Base-by-base conservation (phyloP, 2,797 vertebrate species). In the Serranus cabrilla region DNA sequence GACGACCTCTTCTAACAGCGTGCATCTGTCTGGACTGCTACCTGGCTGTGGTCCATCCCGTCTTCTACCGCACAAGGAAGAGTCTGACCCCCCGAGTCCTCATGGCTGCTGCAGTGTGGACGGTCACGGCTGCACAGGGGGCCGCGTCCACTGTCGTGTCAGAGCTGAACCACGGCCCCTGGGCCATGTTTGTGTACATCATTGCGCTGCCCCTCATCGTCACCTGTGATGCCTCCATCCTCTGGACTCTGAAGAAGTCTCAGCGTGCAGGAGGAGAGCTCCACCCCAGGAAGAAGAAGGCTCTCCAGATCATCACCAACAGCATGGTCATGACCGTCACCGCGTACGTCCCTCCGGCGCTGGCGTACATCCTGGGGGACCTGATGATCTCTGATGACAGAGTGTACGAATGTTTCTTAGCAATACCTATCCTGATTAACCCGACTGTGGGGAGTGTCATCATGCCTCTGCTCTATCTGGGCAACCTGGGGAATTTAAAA, bases 241-340 rank as follows among this genome's bases (percentile, higher is more conserved):
- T 93, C 47, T 70, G 39, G 68, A 70, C 65, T 0, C 65, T 91
- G 60, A 88, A 55, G 55, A 91, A 63, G 45, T 72, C 81, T 17
- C 45, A 56, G 42, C 49, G 2, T 11, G 72, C 72, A 2, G 70
- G 78, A 4, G 67, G 71, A 46, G 55, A 47, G 10, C 56, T 91
- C 20, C 87, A 93, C 74, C 90, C 84, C 10, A 88, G 25, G 57
- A 94, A 90, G 73, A 89, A 81, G 69, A 88, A 67, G 80, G 90
- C 91, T 18, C 76, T 89, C 3, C 79, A 84, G 70, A 81, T 84
- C 80, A 90, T 91, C 64, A 70, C 74, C 34, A 86, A 80, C 65
- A 92, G 86, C 69, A 85, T 92, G 55, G 37, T 90, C 45, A 74
- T 93, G 88, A 88, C 83, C 0, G 23, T 90, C 27, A 60, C 42